Evolutionary conservation across 2,888 invertebrate species (phyloP), one percentile per base, ranked within the genome.

Genomic region (Drosophila lacicola): DNA sequence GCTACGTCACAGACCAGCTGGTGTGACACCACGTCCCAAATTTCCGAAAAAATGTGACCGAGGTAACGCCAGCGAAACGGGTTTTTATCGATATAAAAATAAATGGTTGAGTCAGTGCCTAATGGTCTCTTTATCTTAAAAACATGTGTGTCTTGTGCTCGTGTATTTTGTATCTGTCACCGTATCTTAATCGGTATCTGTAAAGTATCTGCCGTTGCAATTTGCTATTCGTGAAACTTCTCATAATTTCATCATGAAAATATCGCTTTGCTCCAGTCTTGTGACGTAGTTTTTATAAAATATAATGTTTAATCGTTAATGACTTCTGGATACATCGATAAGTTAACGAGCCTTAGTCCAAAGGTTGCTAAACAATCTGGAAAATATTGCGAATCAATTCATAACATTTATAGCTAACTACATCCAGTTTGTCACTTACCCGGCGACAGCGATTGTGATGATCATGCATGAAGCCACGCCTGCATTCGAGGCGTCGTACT

Each of bases 361-460:
- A 72, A 53, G 72, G 25, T 42, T 33, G 25, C 62, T 73, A 73
- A 33, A 86, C 69, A 67, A 85, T 45, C 82, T 82, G 61, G 8
- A 54, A 64, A 21, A 58, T 9, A 21, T 11, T 1, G 4, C 13
- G 14, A 46, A 29, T 45, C 34, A 29, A 41, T 49, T 45, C n/a
- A 41, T 13, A 4, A 42, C n/a, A 17, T 9, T 49, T 8, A 10
- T 8, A 9, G 21, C 13, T 4, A 13, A 14, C 13, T 46, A 13
- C n/a, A 21, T 29, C 14, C 6, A 17, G 9, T 5, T 21, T 11
- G 11, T 3, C 11, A 82, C 79, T 80, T 42, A 89, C 88, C 55
- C 70, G 63, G 4, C 90, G 78, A 42, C 90, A 90, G 34, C 77
- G 87, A 25, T 89, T 81, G 39, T 74, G 83, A 62, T 90, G 88